These are phyloP conservation scores for Lacanobia oleracea DNA, from an alignment of 2,888 invertebrate species.

Conservation along the genomic window DNA sequence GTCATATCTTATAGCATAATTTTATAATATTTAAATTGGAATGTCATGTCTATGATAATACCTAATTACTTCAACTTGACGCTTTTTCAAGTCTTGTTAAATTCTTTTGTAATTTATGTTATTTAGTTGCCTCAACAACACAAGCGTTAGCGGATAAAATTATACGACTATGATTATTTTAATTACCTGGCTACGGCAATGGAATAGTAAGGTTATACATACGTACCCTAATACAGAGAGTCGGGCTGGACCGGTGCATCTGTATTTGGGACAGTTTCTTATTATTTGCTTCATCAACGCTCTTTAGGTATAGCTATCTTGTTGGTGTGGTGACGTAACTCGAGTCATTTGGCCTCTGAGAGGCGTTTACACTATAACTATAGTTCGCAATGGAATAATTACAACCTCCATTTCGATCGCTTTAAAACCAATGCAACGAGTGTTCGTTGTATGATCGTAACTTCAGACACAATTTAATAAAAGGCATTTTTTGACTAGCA, in stretches of 20 bases:
- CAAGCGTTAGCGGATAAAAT: background rate
- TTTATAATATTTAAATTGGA: conserved; percentile 10
- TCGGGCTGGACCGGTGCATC: no score
- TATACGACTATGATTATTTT: background rate
- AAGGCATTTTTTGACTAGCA: conserved; percentile 6
- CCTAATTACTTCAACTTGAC: background rate
- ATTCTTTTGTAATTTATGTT: conserved; percentile 2
- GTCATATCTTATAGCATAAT: background rate
- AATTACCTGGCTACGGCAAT: background rate
- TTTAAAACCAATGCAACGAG: background rate
- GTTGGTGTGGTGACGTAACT: no score
- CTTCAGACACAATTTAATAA: conserved; percentile 1
- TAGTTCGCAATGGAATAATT: background rate
- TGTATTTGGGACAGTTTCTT: no score
- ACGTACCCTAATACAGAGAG: no score
- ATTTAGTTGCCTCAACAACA: background rate
- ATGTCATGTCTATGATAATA: conserved; percentile 19
- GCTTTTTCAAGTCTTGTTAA: background rate
- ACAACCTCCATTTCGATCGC: background rate
- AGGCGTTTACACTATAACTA: no score
- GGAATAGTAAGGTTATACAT: background rate
- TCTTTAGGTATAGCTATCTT: no score
- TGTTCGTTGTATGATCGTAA: background rate
- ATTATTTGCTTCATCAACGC: no score
- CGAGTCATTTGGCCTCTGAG: no score